Evolutionary conservation across 2,113 vertebrate genomes (phyloP), one percentile per base, ranked within the genome.

Genomic region (Morone chrysops): DNA sequence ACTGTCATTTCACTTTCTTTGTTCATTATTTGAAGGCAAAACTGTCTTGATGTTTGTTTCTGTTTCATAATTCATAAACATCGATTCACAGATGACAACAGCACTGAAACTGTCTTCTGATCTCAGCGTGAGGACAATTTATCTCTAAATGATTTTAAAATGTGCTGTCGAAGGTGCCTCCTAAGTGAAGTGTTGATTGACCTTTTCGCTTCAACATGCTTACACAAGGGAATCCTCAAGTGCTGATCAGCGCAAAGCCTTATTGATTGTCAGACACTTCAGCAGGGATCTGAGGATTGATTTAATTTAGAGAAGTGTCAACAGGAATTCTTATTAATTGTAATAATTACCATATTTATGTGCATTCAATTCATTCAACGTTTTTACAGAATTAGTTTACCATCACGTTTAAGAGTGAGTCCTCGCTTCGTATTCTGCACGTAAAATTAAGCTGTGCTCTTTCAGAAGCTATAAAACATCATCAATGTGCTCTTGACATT

Each of bases 201-300:
- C 92, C 92, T 93, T 47, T 88, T 87, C 6, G 25, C 89, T 83
- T 72, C 62, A 22, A 74, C 85, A 70, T 85, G 87, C 90, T 89
- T 78, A 87, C 87, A 53, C 75, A 4, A 63, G 79, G 83, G 82
- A 90, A 82, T 86, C 88, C 41, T 75, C 74, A 60, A 81, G 70
- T 86, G 87, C 91, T 91, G 90, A 93, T 91, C 84, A 70, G 81
- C n/a, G 65, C 80, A 85, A 88, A 89, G 82, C 80, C 61, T 1
- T 70, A 92, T 89, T 48, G 89, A 93, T 92, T 70, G 73, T 45
- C 75, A 65, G 57, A 74, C 60, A 69, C 74, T 78, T 85, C 57
- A 60, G 68, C 47, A 0, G 62, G 71, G 78, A 80, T 76, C 80
- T 48, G 47, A 65, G 18, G 43, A 91, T 84, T 81, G 89, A 90